Conservation (phyloP, 1,140 invertebrate genomes). For the Drosophila equinoxialis region DNA sequence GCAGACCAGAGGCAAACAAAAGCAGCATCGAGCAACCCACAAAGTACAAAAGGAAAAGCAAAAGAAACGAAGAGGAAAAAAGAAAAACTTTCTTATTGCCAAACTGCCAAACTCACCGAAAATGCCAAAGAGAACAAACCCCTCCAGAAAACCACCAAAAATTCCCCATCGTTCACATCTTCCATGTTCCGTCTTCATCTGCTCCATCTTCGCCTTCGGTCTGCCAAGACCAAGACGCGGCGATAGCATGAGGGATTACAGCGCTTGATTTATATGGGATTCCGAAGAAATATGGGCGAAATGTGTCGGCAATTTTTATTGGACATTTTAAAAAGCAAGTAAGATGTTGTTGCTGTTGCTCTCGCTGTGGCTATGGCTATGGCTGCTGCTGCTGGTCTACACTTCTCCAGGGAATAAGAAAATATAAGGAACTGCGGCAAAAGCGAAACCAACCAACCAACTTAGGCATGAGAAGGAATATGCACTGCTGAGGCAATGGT, state of each 20-base stretch:
- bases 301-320: constrained; percentile 84
- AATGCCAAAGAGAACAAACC: constrained; percentile 29
- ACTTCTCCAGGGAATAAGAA: constrained; percentile 71
- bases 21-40: constrained; percentile 21
- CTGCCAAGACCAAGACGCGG: constrained; percentile 72
- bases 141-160: constrained; percentile 38
- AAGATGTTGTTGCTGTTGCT: constrained; percentile 72
- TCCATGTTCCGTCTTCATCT: constrained; percentile 2
- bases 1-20: constrained; percentile 27
- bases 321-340: constrained; percentile 83
- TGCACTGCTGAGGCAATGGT: constrained; percentile 10
- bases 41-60: constrained; percentile 28
- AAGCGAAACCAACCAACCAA: constrained; percentile 30
- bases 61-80: constrained; percentile 53
- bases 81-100: constrained; percentile 81
- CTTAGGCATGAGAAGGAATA: constrained; percentile 3
- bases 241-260: constrained; percentile 83
- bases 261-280: constrained; percentile 83
- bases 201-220: constrained; percentile 26
- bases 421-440: constrained; percentile 77
- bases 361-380: constrained; percentile 45
- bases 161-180: constrained; percentile 13
- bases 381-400: constrained; percentile 19
- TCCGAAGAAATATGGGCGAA: constrained; percentile 83
- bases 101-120: constrained; percentile 70